These are phyloP conservation scores for Cervus canadensis DNA, from an alignment of 2,113 vertebrate genomes.

Conservation along the genomic window DNA sequence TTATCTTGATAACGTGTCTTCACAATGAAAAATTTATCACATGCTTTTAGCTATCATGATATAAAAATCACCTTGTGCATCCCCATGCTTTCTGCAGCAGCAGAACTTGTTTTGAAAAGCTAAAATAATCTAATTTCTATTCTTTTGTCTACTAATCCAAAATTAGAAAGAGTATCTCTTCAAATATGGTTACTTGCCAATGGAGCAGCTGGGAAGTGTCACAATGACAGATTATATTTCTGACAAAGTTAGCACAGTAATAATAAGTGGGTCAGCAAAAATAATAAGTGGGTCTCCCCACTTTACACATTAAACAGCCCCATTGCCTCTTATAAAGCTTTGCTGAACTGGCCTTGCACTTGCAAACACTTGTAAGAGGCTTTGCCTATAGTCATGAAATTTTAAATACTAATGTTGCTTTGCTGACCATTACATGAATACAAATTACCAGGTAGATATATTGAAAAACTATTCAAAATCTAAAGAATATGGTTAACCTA, in stretches of 20 bases:
- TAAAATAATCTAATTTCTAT: conserved; percentile 65
- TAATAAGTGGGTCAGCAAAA: conserved; percentile 29
- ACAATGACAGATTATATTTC: conserved; percentile 46
- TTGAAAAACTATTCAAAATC: not conserved
- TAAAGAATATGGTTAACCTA: not conserved
- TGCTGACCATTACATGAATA: not conserved
- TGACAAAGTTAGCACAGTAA: conserved; percentile 63
- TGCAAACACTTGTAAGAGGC: not conserved
- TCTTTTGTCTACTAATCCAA: conserved; percentile 55
- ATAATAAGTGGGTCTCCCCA: conserved; percentile 32
- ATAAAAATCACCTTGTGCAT: conserved; percentile 27
- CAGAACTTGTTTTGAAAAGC: conserved; percentile 48
- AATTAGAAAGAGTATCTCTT: conserved; percentile 67
- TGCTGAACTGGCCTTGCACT: not conserved
- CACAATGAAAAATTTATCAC: not conserved
- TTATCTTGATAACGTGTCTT: not conserved
- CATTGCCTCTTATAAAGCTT: not conserved
- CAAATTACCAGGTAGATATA: conserved; percentile 5
- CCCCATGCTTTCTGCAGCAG: not conserved
- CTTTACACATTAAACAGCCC: not conserved
- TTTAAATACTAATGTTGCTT: conserved; percentile 1
- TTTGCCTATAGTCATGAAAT: not conserved
- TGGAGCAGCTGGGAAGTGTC: conserved; percentile 58
- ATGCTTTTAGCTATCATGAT: not conserved
- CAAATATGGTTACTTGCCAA: conserved; percentile 52